These are phyloP conservation scores for Clarias fuscus DNA, from an alignment of 2,797 vertebrate species.

Conservation along the genomic window DNA sequence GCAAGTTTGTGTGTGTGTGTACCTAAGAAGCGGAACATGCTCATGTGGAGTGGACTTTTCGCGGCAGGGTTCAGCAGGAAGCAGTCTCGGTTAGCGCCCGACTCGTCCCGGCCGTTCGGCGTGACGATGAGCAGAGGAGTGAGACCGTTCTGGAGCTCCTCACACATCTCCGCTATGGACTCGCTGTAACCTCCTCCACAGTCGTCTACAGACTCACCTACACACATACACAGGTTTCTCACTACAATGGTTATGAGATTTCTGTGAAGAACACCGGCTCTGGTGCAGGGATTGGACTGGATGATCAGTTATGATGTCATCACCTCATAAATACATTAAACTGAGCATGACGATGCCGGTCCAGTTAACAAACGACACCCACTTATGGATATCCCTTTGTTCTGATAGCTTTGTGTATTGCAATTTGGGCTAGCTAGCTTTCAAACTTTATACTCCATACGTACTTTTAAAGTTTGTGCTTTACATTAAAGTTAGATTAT, in stretches of 20 bases:
- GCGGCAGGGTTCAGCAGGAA: constrained; percentile 94
- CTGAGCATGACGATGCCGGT: neutral
- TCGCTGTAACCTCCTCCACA: constrained; percentile 98
- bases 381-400: neutral
- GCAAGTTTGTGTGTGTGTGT: constrained; percentile 48
- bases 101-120: constrained; percentile 96
- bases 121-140: constrained; percentile 97
- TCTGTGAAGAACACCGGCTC: neutral
- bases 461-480: neutral
- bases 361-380: neutral
- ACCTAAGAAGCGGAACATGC: constrained; percentile 99
- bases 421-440: neutral
- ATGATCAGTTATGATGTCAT: neutral
- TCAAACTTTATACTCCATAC: neutral
- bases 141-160: constrained; percentile 96
- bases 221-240: constrained; percentile 65
- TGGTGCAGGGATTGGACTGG: neutral
- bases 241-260: neutral
- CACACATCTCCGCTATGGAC: constrained; percentile 98
- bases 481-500: neutral
- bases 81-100: constrained; percentile 97
- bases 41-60: constrained; percentile 90
- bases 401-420: neutral
- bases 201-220: constrained; percentile 97
- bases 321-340: neutral